Evolutionary conservation across 2,797 vertebrate genomes (phyloP), one percentile per base, ranked within the genome.

Genomic region (Gastrophryne carolinensis): DNA sequence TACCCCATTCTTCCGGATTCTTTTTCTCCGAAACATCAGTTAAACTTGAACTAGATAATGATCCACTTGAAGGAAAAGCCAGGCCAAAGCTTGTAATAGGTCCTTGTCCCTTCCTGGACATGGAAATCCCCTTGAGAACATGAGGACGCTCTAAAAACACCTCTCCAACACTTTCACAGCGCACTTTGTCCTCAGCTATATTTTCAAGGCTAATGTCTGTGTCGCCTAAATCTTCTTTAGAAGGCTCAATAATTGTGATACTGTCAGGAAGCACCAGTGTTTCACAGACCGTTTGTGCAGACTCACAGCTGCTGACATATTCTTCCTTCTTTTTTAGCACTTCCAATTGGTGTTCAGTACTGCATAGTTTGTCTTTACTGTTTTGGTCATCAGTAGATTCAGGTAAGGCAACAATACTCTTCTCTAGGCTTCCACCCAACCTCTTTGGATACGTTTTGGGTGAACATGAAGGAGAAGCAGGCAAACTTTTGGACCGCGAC

Each of bases 291-390:
- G 93, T 94, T 86, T 95, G 94, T 73, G 95, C 94, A 3, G 96
- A 99, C 66, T 99, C 96, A 47, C 95, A 98, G 78, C 97, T 98
- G 85, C 95, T 98, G 62, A 97, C 73, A 13, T 94, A 87, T 19
- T 94, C 94, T 0, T 96, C 94, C 7, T 86, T 87, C 77, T 83
- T 91, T 82, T 87, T 94, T 2, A 94, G 65, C 0, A 91, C 90
- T 80, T 93, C 92, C 0, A 89, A 92, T 81, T 88, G 94, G 80
- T 85, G 88, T 17, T 86, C 78, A 63, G 85, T 83, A 34, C 9
- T 74, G 37, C 0, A 49, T 68, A 76, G 79, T 65, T 68, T 74
- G 69, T 88, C 87, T 21, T 85, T 88, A 50, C 77, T 69, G 21
- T 71, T 8, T 10, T 82, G 77, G n/a, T 65, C 78, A 44, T 8